These are phyloP conservation scores for Acanthisitta chloris DNA, from an alignment of 2,113 vertebrate species.

Conservation along the genomic window DNA sequence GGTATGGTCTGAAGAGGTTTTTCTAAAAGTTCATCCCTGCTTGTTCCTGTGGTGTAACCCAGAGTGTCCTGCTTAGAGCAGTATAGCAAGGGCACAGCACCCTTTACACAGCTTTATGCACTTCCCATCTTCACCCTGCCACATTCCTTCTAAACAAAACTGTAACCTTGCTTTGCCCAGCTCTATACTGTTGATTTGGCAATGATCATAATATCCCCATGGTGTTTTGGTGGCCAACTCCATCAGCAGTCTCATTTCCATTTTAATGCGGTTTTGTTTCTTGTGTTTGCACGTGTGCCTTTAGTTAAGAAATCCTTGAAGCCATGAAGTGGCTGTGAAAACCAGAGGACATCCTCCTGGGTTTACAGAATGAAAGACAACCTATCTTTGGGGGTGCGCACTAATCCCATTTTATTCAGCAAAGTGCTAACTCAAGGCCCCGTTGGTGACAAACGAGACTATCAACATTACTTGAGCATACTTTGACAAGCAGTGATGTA, in stretches of 20 bases:
- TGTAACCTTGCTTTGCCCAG: background rate
- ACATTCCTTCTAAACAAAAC: background rate
- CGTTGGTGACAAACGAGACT: background rate
- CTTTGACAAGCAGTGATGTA: background rate
- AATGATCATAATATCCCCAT: background rate
- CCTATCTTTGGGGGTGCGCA: background rate
- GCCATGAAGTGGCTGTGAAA: background rate
- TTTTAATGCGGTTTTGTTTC: background rate
- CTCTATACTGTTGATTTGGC: background rate
- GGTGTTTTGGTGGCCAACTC: background rate
- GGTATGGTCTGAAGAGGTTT: background rate
- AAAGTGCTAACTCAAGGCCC: background rate
- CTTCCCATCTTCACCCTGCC: background rate
- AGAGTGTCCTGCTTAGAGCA: accelerated
- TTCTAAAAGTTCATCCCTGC: background rate
- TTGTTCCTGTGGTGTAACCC: background rate
- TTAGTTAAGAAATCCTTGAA: background rate
- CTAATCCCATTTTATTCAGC: background rate
- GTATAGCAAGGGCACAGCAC: background rate
- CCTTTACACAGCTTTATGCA: background rate
- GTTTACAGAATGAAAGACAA: background rate
- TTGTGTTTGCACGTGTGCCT: background rate
- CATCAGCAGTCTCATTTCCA: background rate
- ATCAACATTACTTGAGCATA: background rate
- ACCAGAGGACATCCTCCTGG: background rate